These are phyloP conservation scores for Octonoba sinensis DNA, from an alignment of 2,888 invertebrate genomes.

Conservation along the genomic window DNA sequence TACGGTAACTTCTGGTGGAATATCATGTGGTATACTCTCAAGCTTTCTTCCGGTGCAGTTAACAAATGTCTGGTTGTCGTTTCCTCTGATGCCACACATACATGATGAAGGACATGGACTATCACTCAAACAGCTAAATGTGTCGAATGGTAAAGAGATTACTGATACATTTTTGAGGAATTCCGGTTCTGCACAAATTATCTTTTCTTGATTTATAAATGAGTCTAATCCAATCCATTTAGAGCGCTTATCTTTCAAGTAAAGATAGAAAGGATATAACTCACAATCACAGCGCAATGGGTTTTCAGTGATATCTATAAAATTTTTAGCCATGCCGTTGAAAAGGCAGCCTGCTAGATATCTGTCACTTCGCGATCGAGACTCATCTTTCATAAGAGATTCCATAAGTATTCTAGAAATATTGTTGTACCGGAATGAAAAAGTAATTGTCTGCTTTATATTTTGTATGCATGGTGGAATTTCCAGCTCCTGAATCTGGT, in stretches of 20 bases:
- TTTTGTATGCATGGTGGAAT: slow-evolving; percentile 69
- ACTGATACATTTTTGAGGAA: neutral
- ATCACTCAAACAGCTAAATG: slow-evolving; percentile 26
- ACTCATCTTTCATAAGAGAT: slow-evolving; percentile 18
- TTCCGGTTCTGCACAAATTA: slow-evolving; percentile 28
- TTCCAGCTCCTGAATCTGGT: slow-evolving; percentile 77
- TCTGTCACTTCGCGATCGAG: neutral
- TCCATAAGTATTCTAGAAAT: slow-evolving; percentile 23
- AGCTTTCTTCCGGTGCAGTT: slow-evolving; percentile 39
- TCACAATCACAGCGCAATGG: slow-evolving; percentile 63
- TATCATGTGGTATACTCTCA: neutral
- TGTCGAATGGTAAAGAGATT: slow-evolving; percentile 4
- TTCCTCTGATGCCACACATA: slow-evolving; percentile 44
- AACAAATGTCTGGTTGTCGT: slow-evolving; percentile 34
- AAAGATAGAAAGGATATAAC: slow-evolving; percentile 47
- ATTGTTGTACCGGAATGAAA: slow-evolving; percentile 48
- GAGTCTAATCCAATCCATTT: slow-evolving; percentile 6
- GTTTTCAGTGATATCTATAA: slow-evolving; percentile 36
- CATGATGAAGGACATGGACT: slow-evolving; percentile 38
- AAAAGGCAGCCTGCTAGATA: slow-evolving; percentile 29
- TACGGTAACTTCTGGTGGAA: slow-evolving; percentile 23
- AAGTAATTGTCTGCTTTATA: slow-evolving; percentile 55
- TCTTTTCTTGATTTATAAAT: slow-evolving; percentile 13
- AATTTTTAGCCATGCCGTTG: slow-evolving; percentile 44
- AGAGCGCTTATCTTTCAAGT: slow-evolving; percentile 13